Evolutionary conservation across 2,797 vertebrate genomes (phyloP).

Genomic region (Streptopelia turtur): DNA sequence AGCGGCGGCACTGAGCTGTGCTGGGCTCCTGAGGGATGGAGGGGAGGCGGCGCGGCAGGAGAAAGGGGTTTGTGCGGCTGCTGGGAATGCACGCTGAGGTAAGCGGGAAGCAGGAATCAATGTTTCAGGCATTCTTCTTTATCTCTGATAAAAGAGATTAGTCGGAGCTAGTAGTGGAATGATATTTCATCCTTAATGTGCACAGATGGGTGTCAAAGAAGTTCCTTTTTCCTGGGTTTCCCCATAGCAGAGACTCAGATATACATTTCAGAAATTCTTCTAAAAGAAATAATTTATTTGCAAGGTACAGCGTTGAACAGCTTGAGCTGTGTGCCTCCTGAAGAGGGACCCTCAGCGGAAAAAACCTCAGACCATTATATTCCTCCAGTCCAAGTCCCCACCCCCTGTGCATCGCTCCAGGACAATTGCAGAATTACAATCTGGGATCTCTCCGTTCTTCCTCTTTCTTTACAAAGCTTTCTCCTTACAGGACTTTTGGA

Average conservation of each 20-base stretch:
- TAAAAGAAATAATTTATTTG: too few relatives aligned
- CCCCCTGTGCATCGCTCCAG: too few relatives aligned
- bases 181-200: background rate
- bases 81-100: accelerated
- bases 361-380: too few relatives aligned
- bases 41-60: background rate
- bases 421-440: too few relatives aligned
- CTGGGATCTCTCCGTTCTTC: too few relatives aligned
- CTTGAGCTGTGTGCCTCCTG: too few relatives aligned
- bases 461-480: background rate
- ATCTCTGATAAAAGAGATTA: background rate
- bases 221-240: too few relatives aligned
- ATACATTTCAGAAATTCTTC: too few relatives aligned
- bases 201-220: background rate
- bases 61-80: accelerated
- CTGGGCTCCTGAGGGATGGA: accelerated
- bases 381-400: too few relatives aligned
- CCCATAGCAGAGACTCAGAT: too few relatives aligned
- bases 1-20: background rate
- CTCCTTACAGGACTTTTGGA: background rate
- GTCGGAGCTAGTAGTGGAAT: background rate
- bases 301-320: too few relatives aligned
- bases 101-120: accelerated
- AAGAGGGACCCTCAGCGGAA: too few relatives aligned
- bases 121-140: background rate